Evolutionary conservation across 2,113 vertebrate species (phyloP).

Genomic region (Notechis scutatus): DNA sequence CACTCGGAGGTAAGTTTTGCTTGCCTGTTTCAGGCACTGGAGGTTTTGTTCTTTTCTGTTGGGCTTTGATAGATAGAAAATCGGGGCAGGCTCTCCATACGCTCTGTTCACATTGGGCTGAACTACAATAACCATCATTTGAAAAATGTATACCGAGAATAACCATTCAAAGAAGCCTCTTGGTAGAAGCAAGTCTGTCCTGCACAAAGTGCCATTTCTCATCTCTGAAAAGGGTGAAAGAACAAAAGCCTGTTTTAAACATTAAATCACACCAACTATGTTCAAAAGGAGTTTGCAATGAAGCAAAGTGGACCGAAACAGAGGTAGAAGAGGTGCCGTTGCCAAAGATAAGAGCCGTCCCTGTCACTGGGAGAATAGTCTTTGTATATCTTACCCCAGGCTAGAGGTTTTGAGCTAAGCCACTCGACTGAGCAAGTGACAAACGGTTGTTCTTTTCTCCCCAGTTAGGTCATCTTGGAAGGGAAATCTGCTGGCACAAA

Average conservation of each 20-base stretch:
- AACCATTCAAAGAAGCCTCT: constrained; percentile 27
- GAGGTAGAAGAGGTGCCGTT: neutral
- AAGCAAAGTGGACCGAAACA: neutral
- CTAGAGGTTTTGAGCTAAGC: constrained; percentile 27
- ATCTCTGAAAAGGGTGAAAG: neutral
- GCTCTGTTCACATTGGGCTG: constrained; percentile 27
- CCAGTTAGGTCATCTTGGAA: neutral
- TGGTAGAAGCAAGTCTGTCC: constrained; percentile 2
- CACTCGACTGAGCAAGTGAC: neutral
- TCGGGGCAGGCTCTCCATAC: neutral
- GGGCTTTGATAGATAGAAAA: constrained; percentile 37
- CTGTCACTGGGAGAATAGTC: neutral
- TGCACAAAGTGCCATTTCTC: neutral
- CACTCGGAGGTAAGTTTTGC: neutral
- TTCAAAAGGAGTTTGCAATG: neutral
- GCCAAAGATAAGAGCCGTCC: neutral
- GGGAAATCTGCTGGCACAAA: constrained; percentile 39
- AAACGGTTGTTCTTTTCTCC: neutral
- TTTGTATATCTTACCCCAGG: neutral
- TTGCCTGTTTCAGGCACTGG: constrained; percentile 34
- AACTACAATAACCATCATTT: constrained; percentile 49
- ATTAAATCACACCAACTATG: constrained; percentile 9
- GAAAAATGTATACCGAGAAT: constrained; percentile 51
- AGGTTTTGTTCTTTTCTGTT: constrained; percentile 52
- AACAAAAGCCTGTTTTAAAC: neutral